phyloP scores from a whole-genome alignment of 2,888 invertebrate genomes.

The Athalia cordata region DNA sequence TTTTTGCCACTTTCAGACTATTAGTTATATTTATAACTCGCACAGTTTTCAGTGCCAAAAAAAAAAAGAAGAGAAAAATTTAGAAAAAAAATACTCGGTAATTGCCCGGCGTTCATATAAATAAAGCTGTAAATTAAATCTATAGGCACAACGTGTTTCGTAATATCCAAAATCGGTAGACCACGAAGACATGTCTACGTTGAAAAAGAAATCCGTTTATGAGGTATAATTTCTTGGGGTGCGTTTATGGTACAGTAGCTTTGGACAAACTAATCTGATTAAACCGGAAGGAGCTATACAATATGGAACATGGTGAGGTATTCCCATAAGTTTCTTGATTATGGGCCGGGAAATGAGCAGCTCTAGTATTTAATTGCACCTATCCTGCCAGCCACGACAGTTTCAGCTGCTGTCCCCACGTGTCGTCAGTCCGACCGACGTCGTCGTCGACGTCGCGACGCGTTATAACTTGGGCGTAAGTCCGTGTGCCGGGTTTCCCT shows the following conservation, averaged over 20 bases:
- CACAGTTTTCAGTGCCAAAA: not conserved
- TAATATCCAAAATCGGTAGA: not conserved
- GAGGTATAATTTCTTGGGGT: too few relatives aligned
- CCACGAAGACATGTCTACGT: not conserved
- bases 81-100: not conserved
- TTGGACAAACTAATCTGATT: not conserved
- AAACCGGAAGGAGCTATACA: not conserved
- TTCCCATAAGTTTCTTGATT: conserved; percentile 33
- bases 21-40: conserved; percentile 46
- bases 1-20: conserved; percentile 45
- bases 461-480: conserved; percentile 14
- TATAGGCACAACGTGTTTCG: not conserved
- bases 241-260: too few relatives aligned
- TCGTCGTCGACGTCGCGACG: not conserved
- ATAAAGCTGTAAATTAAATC: not conserved
- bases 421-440: not conserved
- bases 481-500: not conserved
- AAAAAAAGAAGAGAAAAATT: not conserved
- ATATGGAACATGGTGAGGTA: not conserved
- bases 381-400: not conserved
- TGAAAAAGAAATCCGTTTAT: too few relatives aligned
- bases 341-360: conserved; percentile 8
- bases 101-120: conserved; percentile 31
- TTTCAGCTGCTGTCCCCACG: conserved; percentile 4
- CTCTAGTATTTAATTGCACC: conserved; percentile 19